Evolutionary conservation across 2,113 vertebrate genomes (phyloP).

Genomic region (Scortum barcoo): DNA sequence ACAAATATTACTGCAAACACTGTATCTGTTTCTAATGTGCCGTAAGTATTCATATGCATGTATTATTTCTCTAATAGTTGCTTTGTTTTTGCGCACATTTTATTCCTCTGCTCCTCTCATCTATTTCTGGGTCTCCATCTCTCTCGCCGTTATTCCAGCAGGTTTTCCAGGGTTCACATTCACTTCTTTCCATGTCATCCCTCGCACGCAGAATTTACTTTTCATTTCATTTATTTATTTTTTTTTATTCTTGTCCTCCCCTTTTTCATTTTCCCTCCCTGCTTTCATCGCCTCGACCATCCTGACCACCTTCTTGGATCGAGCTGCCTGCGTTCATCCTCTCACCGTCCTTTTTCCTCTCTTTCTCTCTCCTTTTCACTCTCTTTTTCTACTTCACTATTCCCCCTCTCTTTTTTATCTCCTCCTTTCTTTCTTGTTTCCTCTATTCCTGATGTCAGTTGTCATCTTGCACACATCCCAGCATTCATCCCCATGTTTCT

Average conservation of each 20-base stretch:
- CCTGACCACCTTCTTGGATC: conserved; percentile 19
- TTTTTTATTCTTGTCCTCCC: neutral
- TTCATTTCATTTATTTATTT: too few species aligned
- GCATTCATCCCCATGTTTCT: too few species aligned
- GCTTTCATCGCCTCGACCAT: conserved; percentile 6
- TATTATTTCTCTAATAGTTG: too few species aligned
- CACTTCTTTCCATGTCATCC: neutral
- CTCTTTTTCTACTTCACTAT: neutral
- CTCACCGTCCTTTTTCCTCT: neutral
- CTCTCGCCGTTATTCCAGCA: too few species aligned
- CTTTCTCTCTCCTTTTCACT: too few species aligned
- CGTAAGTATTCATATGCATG: too few species aligned
- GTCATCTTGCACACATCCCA: too few species aligned
- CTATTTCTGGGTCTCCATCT: too few species aligned
- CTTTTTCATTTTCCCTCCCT: neutral
- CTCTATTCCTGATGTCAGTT: neutral
- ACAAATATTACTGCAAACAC: too few species aligned
- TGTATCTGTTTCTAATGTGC: too few species aligned
- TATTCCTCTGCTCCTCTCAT: too few species aligned
- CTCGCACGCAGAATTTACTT: neutral
- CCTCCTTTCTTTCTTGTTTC: neutral
- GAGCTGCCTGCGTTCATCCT: neutral
- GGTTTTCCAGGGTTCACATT: neutral
- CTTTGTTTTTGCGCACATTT: too few species aligned
- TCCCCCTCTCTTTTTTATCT: neutral